Evolutionary conservation across 2,888 invertebrate genomes (phyloP), one percentile per base, ranked within the genome.

Genomic region (Neelides folsomi): DNA sequence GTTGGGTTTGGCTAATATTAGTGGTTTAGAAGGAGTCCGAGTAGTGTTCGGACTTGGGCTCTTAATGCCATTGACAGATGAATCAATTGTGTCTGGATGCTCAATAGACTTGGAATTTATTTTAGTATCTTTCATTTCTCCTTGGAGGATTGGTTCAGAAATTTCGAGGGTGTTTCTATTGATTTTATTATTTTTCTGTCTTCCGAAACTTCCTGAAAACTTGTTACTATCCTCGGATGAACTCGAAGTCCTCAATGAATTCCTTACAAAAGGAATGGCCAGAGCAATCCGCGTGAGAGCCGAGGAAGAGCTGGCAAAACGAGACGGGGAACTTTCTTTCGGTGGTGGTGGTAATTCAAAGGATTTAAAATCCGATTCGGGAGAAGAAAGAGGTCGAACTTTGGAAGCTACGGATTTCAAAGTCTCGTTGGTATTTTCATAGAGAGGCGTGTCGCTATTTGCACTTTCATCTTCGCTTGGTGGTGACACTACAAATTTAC

Each of bases 221-320:
- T 42, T 41, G 15, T 46, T 50, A 5, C 16, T 10, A 39, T 27
- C 45, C 20, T 53, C 49, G 10, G 46, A 39, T 20, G 27, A 27
- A 27, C 27, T 20, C 13, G 52, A 49, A 39, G 50, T 46, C 18
- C 60, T 41, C 16, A 62, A 43, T 1, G 62, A 62, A 54, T 55
- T 62, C 13, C 64, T 13, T 13, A 62, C 55, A 53, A 62, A 62
- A 1, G 64, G 59, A 37, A 60, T 50, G 8, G 59, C 60, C n/a
- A 58, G 59, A 4, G 60, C 60, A 5, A 64, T 35, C 42, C 61
- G 49, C 6, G 56, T 56, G 1, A 64, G 37, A 12, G 59, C 60
- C 10, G 60, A 27, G 3, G 27, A 58, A 40, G 56, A 51, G 37
- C 55, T 55, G 16, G 40, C 52, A 41, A 49, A 48, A 41, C 54